A percentile compares a stretch with the other conserved stretches of the same genome.
Evolutionary conservation across 2,113 vertebrate genomes (phyloP).

Genomic region (Platichthys stellatus): DNA sequence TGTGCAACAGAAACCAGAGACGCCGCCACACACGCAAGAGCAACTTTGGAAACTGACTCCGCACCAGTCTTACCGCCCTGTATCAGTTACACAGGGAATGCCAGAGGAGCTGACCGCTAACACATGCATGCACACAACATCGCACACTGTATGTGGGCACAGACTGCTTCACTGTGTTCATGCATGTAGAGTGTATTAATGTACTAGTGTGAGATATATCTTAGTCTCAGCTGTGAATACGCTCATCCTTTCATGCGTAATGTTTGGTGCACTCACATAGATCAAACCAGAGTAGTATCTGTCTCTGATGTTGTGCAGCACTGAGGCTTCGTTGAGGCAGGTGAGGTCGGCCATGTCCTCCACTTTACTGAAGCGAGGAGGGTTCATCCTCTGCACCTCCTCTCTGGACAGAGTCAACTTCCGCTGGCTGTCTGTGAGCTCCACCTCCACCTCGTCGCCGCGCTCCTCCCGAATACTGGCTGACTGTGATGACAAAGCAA

Average conservation of each 20-base stretch:
- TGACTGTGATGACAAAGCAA: slow-evolving; percentile 65
- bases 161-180: not conserved
- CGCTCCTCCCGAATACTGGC: slow-evolving; percentile 83
- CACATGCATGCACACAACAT: slow-evolving; percentile 22
- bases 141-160: not conserved
- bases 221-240: not conserved
- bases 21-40: slow-evolving; percentile 6
- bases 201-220: not conserved
- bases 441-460: slow-evolving; percentile 84
- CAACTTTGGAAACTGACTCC: slow-evolving; percentile 62
- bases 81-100: slow-evolving; percentile 63
- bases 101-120: slow-evolving; percentile 4
- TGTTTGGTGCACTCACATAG: slow-evolving; percentile 76
- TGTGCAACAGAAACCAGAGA: slow-evolving; percentile 55
- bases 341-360: slow-evolving; percentile 89
- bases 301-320: slow-evolving; percentile 85
- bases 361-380: slow-evolving; percentile 86
- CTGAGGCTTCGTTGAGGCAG: slow-evolving; percentile 87
- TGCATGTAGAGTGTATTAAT: not conserved
- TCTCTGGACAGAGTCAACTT: slow-evolving; percentile 81
- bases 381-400: slow-evolving; percentile 87
- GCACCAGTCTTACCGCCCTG: slow-evolving; percentile 18
- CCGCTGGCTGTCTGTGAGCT: slow-evolving; percentile 83
- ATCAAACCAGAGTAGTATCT: slow-evolving; percentile 87
- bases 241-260: not conserved